Evolutionary conservation across 1,140 invertebrate species (phyloP).

Genomic region (Diprion similis): DNA sequence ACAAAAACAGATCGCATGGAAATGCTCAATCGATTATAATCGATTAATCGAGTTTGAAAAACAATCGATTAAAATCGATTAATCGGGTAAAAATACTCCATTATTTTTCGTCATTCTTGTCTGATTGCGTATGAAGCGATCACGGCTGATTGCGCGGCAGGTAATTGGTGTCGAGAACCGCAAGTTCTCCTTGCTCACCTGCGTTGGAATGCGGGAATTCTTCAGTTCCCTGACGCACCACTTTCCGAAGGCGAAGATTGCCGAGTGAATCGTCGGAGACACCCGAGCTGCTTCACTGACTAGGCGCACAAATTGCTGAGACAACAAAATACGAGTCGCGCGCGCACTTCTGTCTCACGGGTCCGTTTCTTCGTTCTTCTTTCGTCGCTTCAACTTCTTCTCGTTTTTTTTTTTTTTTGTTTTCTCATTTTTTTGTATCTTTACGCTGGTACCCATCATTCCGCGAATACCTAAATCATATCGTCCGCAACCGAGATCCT

Average conservation of each 20-base stretch:
- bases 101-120: too few species aligned
- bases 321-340: slow-evolving; percentile 5
- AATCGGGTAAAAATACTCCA: too few species aligned
- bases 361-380: background rate
- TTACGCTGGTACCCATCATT: too few species aligned
- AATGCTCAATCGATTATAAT: too few species aligned
- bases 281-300: background rate
- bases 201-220: slow-evolving; percentile 48
- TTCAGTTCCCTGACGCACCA: slow-evolving; percentile 35
- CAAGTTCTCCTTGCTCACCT: slow-evolving; percentile 36
- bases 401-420: background rate
- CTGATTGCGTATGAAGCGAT: too few species aligned
- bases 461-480: too few species aligned
- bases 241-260: slow-evolving; percentile 16
- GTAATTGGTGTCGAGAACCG: background rate
- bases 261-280: background rate
- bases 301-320: background rate
- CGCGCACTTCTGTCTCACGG: background rate
- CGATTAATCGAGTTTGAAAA: too few species aligned
- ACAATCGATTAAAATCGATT: too few species aligned
- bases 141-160: background rate
- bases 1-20: too few species aligned
- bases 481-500: too few species aligned
- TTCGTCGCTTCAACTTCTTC: background rate
- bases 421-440: background rate